phyloP scores from a whole-genome alignment of 2,888 invertebrate species.

The Limnephilus marmoratus region DNA sequence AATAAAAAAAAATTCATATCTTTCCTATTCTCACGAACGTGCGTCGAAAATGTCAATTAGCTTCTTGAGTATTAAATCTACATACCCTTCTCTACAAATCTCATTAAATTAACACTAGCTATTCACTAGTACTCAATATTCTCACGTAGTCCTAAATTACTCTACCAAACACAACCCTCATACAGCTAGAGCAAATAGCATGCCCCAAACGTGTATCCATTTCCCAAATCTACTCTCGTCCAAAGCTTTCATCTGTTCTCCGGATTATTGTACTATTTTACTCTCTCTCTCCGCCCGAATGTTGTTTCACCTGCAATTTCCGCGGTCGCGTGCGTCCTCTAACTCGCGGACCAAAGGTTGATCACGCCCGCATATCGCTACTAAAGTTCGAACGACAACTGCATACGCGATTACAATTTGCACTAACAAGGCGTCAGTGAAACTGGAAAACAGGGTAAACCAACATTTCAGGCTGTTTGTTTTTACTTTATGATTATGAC shows the following conservation, averaged over 20 bases:
- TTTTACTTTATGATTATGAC: background rate
- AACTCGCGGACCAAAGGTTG: background rate
- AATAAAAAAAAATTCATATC: no score
- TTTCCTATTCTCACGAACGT: background rate
- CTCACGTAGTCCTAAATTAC: background rate
- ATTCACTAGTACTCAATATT: background rate
- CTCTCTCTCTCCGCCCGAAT: background rate
- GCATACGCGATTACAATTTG: conserved; percentile 14
- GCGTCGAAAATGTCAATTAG: background rate
- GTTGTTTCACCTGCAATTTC: background rate
- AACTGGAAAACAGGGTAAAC: background rate
- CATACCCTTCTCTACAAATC: background rate
- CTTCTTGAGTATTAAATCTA: background rate
- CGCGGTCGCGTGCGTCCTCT: background rate
- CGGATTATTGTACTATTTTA: background rate
- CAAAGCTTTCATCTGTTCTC: background rate
- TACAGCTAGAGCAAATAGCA: background rate
- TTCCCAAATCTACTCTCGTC: background rate
- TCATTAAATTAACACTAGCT: background rate
- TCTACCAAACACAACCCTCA: background rate
- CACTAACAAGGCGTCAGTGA: background rate
- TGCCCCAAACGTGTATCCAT: background rate
- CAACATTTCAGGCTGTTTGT: background rate
- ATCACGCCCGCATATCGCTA: background rate
- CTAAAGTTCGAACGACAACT: conserved; percentile 8